Evolutionary conservation across 2,113 vertebrate genomes (phyloP), one percentile per base, ranked within the genome.

Genomic region (Rhinoptilus africanus): DNA sequence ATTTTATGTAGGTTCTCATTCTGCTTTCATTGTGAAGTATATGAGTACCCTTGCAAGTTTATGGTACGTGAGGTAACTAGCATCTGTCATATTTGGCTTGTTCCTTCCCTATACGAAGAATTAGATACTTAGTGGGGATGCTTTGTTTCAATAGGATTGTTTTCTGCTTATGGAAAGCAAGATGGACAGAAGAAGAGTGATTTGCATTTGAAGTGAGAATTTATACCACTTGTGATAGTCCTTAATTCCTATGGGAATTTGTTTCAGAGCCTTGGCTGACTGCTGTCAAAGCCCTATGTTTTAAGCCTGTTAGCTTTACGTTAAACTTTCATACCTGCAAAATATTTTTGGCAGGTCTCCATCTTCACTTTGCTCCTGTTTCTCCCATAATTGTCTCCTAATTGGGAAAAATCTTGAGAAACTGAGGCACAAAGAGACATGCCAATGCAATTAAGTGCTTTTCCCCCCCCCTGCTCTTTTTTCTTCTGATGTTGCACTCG

Each of bases 1-100:
- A 5, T 91, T 92, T 88, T 68, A 87, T 68, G 35, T 24, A 50
- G 60, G 47, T 87, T 91, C 69, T 91, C 23, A 64, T 91, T 87
- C 73, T 63, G 43, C 60, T 86, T 91, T 84, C 4, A 2, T 48
- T 84, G 51, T 50, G 72, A 74, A 54, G 47, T 59, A 41, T 69
- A 5, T 22, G 67, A 77, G 50, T 54, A 80, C 28, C 45, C 41
- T 83, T 74, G 41, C 54, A 93, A 73, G 60, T 47, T 48, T 51
- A 56, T 1, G 7, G 8, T 68, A 77, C 0, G 0, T 48, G 79
- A 86, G 63, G 27, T 50, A 68, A 81, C 51, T 74, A 19, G 10
- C 6, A 63, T 71, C 63, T 30, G 4, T 47, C 6, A 1, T 32
- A 24, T 51, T 77, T 67, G 26, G 7, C 50, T 89, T 6, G 2